Conservation (phyloP, 2,888 invertebrate genomes). For the Sinelater perroti region DNA sequence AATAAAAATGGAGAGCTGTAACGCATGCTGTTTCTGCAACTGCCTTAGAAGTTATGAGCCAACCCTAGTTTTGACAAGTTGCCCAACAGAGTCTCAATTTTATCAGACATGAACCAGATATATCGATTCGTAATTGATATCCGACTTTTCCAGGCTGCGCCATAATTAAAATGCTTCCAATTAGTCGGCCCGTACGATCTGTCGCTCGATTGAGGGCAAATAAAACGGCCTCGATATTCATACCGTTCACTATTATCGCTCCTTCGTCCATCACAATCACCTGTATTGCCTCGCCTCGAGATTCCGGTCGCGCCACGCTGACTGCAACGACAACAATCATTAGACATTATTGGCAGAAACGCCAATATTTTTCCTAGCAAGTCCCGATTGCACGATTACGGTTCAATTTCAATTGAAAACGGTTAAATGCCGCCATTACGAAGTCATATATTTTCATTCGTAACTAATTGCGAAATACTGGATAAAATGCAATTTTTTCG, state of each 20-base stretch:
- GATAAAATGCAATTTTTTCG: too few relatives aligned
- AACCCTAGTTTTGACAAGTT: too few relatives aligned
- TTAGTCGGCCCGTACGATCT: conserved; percentile 9
- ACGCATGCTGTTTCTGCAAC: too few relatives aligned
- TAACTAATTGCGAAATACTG: too few relatives aligned
- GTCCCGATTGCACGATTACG: conserved; percentile 5
- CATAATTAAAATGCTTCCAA: conserved; percentile 4
- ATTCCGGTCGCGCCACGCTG: conserved; percentile 25
- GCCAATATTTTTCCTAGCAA: conserved; percentile 7
- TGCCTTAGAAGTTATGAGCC: too few relatives aligned
- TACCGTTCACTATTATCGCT: conserved; percentile 39
- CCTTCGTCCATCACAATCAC: conserved; percentile 45
- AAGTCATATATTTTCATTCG: too few relatives aligned
- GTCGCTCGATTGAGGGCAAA: conserved; percentile 19
- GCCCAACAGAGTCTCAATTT: conserved; percentile 3
- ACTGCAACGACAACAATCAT: conserved; percentile 17
- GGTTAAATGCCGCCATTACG: too few relatives aligned
- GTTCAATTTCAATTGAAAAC: conserved; percentile 10
- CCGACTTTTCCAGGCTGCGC: not conserved
- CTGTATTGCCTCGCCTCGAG: conserved; percentile 42
- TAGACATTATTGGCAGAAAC: not conserved
- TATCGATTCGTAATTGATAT: not conserved
- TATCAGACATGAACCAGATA: conserved; percentile 7
- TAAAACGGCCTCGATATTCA: conserved; percentile 42
- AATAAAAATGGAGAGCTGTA: too few relatives aligned